Evolutionary conservation across 2,113 vertebrate genomes (phyloP).

Genomic region (Fregata magnificens): DNA sequence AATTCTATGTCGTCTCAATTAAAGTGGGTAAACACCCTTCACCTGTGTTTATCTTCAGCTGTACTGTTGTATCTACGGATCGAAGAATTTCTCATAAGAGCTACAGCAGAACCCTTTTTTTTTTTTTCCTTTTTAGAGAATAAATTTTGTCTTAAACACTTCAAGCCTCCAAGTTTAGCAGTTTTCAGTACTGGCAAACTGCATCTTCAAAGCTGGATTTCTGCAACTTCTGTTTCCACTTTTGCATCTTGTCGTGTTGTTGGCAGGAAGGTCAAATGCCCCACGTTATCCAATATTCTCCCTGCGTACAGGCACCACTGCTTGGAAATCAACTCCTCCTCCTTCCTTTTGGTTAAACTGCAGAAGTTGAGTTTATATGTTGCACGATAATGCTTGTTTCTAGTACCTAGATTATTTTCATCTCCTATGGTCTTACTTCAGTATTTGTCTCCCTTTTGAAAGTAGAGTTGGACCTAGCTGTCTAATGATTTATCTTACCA

Average conservation of each 20-base stretch:
- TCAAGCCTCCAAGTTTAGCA: not conserved
- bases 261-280: conserved; percentile 20
- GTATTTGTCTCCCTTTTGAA: not conserved
- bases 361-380: not conserved
- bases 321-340: not conserved
- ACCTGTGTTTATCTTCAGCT: not conserved
- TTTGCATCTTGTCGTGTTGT: not conserved
- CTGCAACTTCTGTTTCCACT: not conserved
- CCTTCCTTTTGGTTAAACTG: not conserved
- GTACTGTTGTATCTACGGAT: not conserved
- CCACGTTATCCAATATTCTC: not conserved
- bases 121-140: not conserved
- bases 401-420: not conserved
- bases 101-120: not conserved
- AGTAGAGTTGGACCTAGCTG: not conserved
- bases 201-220: not conserved
- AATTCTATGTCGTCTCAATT: not conserved
- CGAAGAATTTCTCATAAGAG: not conserved
- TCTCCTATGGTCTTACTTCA: not conserved
- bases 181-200: not conserved
- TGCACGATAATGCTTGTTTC: not conserved
- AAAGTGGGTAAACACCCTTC: not conserved
- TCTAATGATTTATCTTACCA: not conserved
- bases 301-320: not conserved
- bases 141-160: not conserved